These are phyloP conservation scores for Polydrusus pterygomalis DNA, from an alignment of 2,888 invertebrate genomes.

Conservation along the genomic window DNA sequence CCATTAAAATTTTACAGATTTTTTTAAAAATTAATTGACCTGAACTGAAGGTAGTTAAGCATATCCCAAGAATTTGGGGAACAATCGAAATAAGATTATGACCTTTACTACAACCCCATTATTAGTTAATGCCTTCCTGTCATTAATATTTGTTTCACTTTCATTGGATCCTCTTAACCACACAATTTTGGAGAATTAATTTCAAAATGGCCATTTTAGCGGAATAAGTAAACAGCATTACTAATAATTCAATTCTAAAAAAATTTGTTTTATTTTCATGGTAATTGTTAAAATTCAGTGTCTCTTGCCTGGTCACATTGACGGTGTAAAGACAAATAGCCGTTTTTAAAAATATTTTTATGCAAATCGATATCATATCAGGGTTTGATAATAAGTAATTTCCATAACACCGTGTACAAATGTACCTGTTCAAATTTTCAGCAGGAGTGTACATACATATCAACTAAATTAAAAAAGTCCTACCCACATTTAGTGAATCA, in stretches of 20 bases:
- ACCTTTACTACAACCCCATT: not conserved
- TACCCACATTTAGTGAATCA: conserved; percentile 15
- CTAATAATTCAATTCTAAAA: too few relatives aligned
- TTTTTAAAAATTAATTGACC: not conserved
- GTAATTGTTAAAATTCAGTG: too few relatives aligned
- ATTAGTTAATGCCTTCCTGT: conserved; percentile 21
- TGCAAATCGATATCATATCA: too few relatives aligned
- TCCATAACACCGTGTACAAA: too few relatives aligned
- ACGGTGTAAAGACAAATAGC: too few relatives aligned
- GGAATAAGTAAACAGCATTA: too few relatives aligned
- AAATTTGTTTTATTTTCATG: too few relatives aligned
- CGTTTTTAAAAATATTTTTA: too few relatives aligned
- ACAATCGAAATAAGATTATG: not conserved
- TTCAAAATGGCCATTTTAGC: not conserved
- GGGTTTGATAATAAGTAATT: too few relatives aligned
- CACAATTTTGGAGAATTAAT: not conserved
- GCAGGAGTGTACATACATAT: not conserved
- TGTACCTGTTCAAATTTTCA: not conserved
- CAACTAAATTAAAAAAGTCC: conserved; percentile 1
- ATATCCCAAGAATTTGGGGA: conserved; percentile 4
- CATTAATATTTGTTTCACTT: conserved; percentile 12
- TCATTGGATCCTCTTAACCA: not conserved
- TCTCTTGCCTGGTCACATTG: too few relatives aligned
- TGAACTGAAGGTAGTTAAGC: not conserved
- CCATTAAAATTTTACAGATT: conserved; percentile 1